phyloP scores from a whole-genome alignment of 2,888 invertebrate species.

The Alsophila aescularia region DNA sequence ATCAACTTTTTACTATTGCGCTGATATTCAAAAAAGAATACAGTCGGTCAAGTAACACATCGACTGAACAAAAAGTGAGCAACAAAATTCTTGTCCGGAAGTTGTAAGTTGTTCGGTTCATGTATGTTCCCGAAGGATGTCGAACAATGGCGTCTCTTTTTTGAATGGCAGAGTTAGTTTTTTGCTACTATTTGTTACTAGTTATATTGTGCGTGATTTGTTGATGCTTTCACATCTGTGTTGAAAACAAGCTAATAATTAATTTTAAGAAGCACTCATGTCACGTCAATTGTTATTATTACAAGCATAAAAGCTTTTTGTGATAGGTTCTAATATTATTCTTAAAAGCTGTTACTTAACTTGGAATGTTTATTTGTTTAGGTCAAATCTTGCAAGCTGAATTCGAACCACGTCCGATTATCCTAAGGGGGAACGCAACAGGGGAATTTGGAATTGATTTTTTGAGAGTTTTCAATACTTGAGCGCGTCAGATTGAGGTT shows the following conservation, averaged over 20 bases:
- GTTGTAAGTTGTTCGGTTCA: slow-evolving; percentile 29
- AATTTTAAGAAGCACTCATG: no score
- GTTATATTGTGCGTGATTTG: slow-evolving; percentile 35
- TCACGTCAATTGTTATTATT: no score
- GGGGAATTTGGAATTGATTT: no score
- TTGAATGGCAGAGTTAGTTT: slow-evolving; percentile 52
- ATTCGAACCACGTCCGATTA: no score
- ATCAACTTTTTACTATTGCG: slow-evolving; percentile 28
- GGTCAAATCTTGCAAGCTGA: no score
- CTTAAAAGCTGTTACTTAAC: no score
- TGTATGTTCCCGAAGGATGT: slow-evolving; percentile 44
- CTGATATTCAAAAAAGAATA: slow-evolving; percentile 7
- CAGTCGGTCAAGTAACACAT: slow-evolving; percentile 19
- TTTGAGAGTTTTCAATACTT: no score
- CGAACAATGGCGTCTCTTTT: slow-evolving; percentile 51
- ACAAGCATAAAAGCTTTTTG: no score
- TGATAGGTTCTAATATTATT: no score
- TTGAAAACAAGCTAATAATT: not conserved
- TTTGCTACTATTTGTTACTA: slow-evolving; percentile 30
- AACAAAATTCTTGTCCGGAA: slow-evolving; percentile 34
- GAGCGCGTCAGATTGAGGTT: no score
- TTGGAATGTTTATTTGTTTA: no score
- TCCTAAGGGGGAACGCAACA: no score
- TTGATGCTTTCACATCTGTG: slow-evolving; percentile 11
- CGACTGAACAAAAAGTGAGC: slow-evolving; percentile 32